A percentile compares a stretch with the other conserved stretches of the same genome.
Conservation (phyloP, 1,140 invertebrate species). For the Dryas iulia region DNA sequence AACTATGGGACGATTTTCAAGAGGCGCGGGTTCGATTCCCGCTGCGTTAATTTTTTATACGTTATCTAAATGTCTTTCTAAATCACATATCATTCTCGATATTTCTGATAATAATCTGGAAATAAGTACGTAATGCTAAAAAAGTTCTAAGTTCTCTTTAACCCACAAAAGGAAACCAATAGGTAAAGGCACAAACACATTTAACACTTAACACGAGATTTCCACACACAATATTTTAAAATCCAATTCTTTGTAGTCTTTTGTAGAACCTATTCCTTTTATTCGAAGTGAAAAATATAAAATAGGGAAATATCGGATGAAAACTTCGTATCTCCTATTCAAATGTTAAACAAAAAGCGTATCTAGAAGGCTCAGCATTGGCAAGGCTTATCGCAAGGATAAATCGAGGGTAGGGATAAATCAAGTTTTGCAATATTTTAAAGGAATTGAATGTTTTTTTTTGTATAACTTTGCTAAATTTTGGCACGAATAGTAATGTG, state of each 20-base stretch:
- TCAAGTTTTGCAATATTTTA: constrained; percentile 40
- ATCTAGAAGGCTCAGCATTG: constrained; percentile 35
- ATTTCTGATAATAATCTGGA: no score
- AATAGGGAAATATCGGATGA: constrained; percentile 1
- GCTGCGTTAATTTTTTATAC: no score
- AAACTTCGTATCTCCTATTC: constrained; percentile 27
- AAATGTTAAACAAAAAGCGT: constrained; percentile 28
- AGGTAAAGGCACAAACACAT: no score
- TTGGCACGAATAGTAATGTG: neutral
- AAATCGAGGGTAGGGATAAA: constrained; percentile 56
- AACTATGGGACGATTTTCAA: no score
- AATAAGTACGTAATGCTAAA: no score
- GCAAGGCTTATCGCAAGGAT: constrained; percentile 57
- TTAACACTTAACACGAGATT: neutral
- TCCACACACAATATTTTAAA: neutral
- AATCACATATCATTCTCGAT: no score
- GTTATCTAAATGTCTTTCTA: no score
- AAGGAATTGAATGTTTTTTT: constrained; percentile 12
- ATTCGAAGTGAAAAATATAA: constrained; percentile 10
- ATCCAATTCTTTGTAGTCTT: neutral
- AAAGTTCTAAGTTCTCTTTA: no score
- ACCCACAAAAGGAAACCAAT: no score
- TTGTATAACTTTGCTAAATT: neutral
- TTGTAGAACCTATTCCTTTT: constrained; percentile 8
- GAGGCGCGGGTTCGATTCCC: no score